Conservation (phyloP, 2,113 vertebrate genomes). For the Malurus elegans region DNA sequence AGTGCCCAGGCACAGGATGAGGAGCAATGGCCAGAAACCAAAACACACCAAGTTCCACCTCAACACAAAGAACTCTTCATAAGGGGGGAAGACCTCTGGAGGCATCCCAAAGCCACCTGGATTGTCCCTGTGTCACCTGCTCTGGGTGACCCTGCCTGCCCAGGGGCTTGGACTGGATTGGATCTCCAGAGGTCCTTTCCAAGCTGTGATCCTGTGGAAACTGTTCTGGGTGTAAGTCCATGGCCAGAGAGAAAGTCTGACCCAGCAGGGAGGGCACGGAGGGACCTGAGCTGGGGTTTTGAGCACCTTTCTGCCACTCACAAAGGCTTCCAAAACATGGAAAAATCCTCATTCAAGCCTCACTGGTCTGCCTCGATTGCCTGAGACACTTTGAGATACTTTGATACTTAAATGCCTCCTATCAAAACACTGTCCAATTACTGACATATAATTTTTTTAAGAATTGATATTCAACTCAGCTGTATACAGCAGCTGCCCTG, state of each 20-base stretch:
- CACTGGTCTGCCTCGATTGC: rapidly evolving
- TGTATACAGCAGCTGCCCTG: rapidly evolving
- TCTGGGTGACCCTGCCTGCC: neutral
- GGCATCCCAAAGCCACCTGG: neutral
- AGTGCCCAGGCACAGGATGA: neutral
- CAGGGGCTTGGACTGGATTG: neutral
- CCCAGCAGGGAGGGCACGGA: rapidly evolving
- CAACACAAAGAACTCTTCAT: rapidly evolving
- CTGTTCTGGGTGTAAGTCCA: neutral
- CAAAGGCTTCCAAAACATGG: rapidly evolving
- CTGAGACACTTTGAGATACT: neutral
- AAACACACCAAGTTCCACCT: neutral
- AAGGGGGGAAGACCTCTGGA: neutral
- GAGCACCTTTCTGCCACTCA: neutral
- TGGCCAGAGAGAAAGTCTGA: neutral
- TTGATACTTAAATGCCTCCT: neutral
- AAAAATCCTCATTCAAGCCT: neutral
- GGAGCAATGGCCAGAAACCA: neutral
- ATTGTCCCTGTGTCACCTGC: neutral
- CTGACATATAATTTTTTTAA: neutral
- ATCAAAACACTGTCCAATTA: neutral
- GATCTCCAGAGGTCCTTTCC: neutral
- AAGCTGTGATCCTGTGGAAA: neutral
- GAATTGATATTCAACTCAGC: neutral
- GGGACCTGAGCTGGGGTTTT: rapidly evolving